A percentile compares a stretch with the other conserved stretches of the same genome.
phyloP scores from a whole-genome alignment of 2,888 invertebrate species.

The Diaphora mendica region DNA sequence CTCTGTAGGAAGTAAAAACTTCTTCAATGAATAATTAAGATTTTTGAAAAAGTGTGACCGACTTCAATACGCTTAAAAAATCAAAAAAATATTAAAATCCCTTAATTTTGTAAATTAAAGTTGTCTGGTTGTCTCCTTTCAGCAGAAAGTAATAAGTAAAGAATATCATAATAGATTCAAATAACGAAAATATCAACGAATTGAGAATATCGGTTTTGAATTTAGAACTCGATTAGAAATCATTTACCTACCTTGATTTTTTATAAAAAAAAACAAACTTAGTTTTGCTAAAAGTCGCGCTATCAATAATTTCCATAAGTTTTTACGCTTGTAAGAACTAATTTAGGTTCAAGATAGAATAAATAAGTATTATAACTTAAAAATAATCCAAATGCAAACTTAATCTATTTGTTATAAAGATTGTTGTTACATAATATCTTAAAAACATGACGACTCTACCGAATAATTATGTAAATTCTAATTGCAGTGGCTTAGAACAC shows the following conservation, averaged over 20 bases:
- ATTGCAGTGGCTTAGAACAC: slow-evolving; percentile 9
- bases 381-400: not conserved
- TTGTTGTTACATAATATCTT: not conserved
- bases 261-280: no score
- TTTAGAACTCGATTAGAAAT: not conserved
- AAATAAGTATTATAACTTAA: not conserved
- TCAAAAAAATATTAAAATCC: no score
- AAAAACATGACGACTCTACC: not conserved
- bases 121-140: not conserved
- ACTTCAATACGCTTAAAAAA: not conserved
- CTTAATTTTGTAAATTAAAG: no score
- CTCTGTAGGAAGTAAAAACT: not conserved
- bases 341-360: not conserved
- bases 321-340: not conserved
- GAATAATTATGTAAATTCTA: slow-evolving; percentile 5
- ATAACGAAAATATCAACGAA: not conserved
- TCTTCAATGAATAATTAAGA: not conserved
- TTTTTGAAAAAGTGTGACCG: not conserved
- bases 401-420: not conserved
- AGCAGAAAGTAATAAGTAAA: not conserved
- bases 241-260: no score
- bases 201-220: no score
- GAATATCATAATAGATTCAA: not conserved
- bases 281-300: no score
- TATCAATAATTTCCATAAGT: no score